phyloP scores from a whole-genome alignment of 2,888 invertebrate species.

The Callyntrura sp. region DNA sequence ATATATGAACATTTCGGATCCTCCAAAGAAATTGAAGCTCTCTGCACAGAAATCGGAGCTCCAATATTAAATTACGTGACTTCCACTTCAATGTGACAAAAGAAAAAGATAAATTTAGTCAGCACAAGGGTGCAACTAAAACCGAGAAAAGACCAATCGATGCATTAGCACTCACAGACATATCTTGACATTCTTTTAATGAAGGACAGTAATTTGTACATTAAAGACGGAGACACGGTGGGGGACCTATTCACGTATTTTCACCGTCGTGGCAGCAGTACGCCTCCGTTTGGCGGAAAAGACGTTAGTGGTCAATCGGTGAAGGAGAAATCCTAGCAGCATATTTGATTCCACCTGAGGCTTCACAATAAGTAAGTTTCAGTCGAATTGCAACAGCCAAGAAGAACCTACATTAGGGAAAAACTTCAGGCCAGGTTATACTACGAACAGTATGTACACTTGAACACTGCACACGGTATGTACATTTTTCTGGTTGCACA shows the following conservation, averaged over 20 bases:
- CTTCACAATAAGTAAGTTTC: background rate
- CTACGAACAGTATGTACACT: constrained; percentile 5
- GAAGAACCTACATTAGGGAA: constrained; percentile 27
- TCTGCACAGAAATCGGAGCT: too few relatives aligned
- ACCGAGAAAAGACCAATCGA: too few relatives aligned
- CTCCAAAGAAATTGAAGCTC: background rate
- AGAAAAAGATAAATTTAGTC: too few relatives aligned
- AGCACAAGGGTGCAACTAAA: too few relatives aligned
- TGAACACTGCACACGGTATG: background rate
- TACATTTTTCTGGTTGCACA: background rate
- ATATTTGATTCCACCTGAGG: constrained; percentile 18
- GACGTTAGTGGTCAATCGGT: too few relatives aligned
- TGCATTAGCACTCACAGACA: background rate
- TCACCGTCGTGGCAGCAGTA: background rate
- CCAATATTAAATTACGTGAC: too few relatives aligned
- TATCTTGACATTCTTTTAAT: background rate
- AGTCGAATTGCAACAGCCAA: background rate
- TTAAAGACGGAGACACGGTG: too few relatives aligned
- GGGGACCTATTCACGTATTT: too few relatives aligned
- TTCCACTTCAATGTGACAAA: too few relatives aligned
- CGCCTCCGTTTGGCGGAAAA: background rate
- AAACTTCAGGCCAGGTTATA: constrained; percentile 12
- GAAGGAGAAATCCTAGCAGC: background rate
- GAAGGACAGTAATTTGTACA: too few relatives aligned
- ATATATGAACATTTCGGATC: too few relatives aligned